A percentile compares a stretch with the other conserved stretches of the same genome.
Evolutionary conservation across 2,797 vertebrate species (phyloP).

Genomic region (Lutjanus argentimaculatus): DNA sequence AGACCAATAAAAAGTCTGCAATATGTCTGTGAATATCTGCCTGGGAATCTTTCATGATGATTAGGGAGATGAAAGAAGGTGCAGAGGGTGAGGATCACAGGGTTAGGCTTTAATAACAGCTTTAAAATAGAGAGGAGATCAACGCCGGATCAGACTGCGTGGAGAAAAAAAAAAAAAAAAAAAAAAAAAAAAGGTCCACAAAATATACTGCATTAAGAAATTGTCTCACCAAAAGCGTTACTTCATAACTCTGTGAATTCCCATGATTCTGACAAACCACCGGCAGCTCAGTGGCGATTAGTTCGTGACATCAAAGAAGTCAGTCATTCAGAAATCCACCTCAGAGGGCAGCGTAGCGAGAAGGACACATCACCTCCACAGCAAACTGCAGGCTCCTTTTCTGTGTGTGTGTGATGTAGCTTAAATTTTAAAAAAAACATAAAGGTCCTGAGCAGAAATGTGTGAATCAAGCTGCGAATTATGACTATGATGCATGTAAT

Average conservation of each 20-base stretch:
- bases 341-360: conserved; percentile 42
- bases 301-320: conserved; percentile 62
- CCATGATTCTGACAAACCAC: conserved; percentile 52
- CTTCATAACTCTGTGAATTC: conserved; percentile 55
- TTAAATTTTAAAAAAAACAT: conserved; percentile 36
- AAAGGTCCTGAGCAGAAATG: conserved; percentile 44
- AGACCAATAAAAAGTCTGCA: neutral
- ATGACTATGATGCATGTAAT: conserved; percentile 28
- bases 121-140: conserved; percentile 32
- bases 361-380: conserved; percentile 49
- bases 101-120: conserved; percentile 68
- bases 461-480: conserved; percentile 28
- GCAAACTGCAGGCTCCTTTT: conserved; percentile 40
- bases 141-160: conserved; percentile 18
- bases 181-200: conserved; percentile 31
- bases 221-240: conserved; percentile 36
- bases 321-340: conserved; percentile 63
- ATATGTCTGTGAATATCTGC: neutral
- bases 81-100: conserved; percentile 52
- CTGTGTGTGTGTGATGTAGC: neutral
- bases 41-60: conserved; percentile 28
- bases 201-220: conserved; percentile 43
- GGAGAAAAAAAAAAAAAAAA: too few relatives aligned
- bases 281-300: conserved; percentile 53
- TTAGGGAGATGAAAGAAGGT: conserved; percentile 31